Evolutionary conservation across 2,888 invertebrate species (phyloP).

Genomic region (Plagodis dolabraria): DNA sequence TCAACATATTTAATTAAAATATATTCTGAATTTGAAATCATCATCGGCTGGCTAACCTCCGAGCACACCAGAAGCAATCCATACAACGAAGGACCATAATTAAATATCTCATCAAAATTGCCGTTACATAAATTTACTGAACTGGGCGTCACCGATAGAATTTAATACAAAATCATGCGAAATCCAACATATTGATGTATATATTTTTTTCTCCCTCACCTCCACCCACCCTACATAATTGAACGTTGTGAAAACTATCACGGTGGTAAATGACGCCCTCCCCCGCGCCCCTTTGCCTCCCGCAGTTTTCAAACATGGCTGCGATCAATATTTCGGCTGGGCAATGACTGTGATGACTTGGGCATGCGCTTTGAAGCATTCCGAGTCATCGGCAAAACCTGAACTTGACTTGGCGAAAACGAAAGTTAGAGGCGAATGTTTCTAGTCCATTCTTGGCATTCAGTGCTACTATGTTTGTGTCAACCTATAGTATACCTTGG

Average conservation of each 20-base stretch:
- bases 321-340: conserved; percentile 84
- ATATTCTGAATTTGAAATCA: conserved; percentile 12
- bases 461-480: conserved; percentile 27
- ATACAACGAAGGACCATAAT: conserved; percentile 43
- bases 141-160: conserved; percentile 72
- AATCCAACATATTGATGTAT: conserved; percentile 78
- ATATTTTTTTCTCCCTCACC: conserved; percentile 69
- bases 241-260: conserved; percentile 84
- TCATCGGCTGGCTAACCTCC: conserved; percentile 2
- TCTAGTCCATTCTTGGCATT: conserved; percentile 76
- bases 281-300: conserved; percentile 45
- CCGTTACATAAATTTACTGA: conserved; percentile 60
- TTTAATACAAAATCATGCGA: conserved; percentile 77
- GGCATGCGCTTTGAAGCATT: conserved; percentile 68
- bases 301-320: conserved; percentile 80
- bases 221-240: conserved; percentile 74
- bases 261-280: conserved; percentile 75
- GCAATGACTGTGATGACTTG: conserved; percentile 84
- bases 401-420: conserved; percentile 84
- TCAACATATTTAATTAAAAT: conserved; percentile 1
- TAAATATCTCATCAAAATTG: conserved; percentile 63
- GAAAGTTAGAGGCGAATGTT: conserved; percentile 81
- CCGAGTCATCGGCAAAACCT: conserved; percentile 79
- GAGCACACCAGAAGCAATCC: conserved; percentile 22
- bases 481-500: conserved; percentile 24